Evolutionary conservation across 2,113 vertebrate genomes (phyloP).

Genomic region (Tupaia chinensis): DNA sequence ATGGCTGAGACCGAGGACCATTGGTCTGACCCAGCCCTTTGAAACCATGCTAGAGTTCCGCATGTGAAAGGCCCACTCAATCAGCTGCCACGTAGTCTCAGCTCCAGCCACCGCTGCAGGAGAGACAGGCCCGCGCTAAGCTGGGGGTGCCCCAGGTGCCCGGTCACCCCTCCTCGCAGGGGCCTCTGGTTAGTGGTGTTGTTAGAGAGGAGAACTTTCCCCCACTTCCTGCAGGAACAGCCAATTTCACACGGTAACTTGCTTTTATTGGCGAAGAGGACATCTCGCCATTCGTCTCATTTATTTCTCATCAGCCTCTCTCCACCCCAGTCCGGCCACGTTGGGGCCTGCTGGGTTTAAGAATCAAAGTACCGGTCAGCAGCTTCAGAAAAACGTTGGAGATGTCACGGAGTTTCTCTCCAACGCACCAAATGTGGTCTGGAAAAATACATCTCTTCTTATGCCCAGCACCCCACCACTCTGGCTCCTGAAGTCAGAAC

Average conservation of each 20-base stretch:
- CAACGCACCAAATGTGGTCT: neutral
- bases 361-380: neutral
- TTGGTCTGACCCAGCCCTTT: rapidly evolving
- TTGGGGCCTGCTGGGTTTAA: constrained; percentile 55
- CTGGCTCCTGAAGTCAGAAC: neutral
- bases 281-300: constrained; percentile 22
- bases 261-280: constrained; percentile 68
- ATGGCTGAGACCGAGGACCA: neutral
- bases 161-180: neutral
- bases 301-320: constrained; percentile 66
- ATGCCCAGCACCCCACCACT: neutral
- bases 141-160: neutral
- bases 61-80: neutral
- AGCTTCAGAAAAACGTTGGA: neutral
- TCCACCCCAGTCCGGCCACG: neutral
- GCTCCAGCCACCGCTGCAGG: neutral
- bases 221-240: neutral
- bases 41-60: neutral
- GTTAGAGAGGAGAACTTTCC: neutral
- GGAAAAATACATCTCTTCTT: constrained; percentile 60
- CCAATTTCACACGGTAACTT: constrained; percentile 47
- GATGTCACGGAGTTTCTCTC: constrained; percentile 24
- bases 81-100: neutral
- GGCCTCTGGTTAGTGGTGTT: neutral
- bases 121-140: rapidly evolving